Conservation (phyloP, 2,888 invertebrate genomes). For the Lagria hirta region DNA sequence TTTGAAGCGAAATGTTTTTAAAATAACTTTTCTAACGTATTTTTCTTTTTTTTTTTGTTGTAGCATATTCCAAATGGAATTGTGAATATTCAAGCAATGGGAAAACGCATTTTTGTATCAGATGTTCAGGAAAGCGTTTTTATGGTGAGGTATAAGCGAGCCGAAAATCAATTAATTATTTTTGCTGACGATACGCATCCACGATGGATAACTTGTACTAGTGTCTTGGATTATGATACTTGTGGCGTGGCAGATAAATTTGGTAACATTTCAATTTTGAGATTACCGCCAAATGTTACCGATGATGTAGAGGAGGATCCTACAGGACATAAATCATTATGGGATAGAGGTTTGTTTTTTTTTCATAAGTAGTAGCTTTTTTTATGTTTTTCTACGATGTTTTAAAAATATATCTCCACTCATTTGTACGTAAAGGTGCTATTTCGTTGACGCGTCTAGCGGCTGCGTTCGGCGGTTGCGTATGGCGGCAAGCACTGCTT, state of each 20-base stretch:
- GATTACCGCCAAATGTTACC: slow-evolving; percentile 85
- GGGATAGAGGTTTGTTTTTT: slow-evolving; percentile 71
- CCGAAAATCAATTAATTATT: slow-evolving; percentile 96
- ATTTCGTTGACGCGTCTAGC: too few species aligned
- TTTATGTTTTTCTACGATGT: too few species aligned
- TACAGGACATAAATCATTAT: slow-evolving; percentile 95
- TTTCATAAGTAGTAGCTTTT: too few species aligned
- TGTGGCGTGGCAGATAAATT: slow-evolving; percentile 97
- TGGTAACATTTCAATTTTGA: slow-evolving; percentile 84
- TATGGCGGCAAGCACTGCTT: too few species aligned
- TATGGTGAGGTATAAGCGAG: slow-evolving; percentile 90
- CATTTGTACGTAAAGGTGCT: too few species aligned
- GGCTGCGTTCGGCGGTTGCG: too few species aligned
- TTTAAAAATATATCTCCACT: too few species aligned
- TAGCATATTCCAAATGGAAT: slow-evolving; percentile 95
- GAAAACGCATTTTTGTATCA: slow-evolving; percentile 90
- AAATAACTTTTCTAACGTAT: background rate
- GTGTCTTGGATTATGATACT: slow-evolving; percentile 93
- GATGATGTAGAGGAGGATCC: slow-evolving; percentile 99
- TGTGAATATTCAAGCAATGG: slow-evolving; percentile 89
- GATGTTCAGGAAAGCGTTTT: slow-evolving; percentile 98
- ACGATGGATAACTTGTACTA: slow-evolving; percentile 91
- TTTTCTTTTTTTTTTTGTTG: slow-evolving; percentile 44
- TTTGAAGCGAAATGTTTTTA: background rate
- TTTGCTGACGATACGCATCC: slow-evolving; percentile 99